phyloP scores from a whole-genome alignment of 2,797 vertebrate species.

The Sebastes kiyomatsui region DNA sequence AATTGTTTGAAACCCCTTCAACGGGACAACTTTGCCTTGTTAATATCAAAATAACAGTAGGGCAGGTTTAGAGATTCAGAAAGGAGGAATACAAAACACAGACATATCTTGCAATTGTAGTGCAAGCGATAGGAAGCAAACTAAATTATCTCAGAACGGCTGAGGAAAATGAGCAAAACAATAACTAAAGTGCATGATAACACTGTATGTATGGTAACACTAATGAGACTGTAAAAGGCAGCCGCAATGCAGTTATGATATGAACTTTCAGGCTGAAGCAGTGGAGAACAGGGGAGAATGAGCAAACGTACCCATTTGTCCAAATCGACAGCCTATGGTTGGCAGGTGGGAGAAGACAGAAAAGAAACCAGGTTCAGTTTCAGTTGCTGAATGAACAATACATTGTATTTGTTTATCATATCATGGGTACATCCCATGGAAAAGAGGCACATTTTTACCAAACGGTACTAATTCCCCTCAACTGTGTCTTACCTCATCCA shows the following conservation, averaged over 20 bases:
- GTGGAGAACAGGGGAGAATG: not conserved
- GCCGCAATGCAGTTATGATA: not conserved
- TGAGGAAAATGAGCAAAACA: not conserved
- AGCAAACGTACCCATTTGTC: conserved; percentile 85
- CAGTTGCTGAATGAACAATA: conserved; percentile 3
- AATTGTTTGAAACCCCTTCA: not conserved
- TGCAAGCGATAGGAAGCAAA: not conserved
- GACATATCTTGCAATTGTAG: not conserved
- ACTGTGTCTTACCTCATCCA: conserved; percentile 73
- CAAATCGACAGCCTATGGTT: conserved; percentile 80
- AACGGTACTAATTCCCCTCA: not conserved
- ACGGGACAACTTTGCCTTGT: not conserved
- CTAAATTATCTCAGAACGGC: not conserved
- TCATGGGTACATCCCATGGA: not conserved
- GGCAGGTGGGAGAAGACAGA: conserved; percentile 20
- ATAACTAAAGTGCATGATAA: not conserved
- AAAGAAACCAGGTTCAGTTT: conserved; percentile 23
- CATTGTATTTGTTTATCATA: not conserved
- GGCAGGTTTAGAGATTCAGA: not conserved
- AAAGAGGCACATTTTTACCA: not conserved
- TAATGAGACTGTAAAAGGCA: not conserved
- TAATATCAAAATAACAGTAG: not conserved
- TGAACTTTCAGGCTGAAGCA: not conserved
- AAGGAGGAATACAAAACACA: not conserved
- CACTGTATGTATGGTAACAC: not conserved